A percentile compares a stretch with the other conserved stretches of the same genome.
Evolutionary conservation across 2,797 vertebrate species (phyloP).

Genomic region (Martes flavigula): DNA sequence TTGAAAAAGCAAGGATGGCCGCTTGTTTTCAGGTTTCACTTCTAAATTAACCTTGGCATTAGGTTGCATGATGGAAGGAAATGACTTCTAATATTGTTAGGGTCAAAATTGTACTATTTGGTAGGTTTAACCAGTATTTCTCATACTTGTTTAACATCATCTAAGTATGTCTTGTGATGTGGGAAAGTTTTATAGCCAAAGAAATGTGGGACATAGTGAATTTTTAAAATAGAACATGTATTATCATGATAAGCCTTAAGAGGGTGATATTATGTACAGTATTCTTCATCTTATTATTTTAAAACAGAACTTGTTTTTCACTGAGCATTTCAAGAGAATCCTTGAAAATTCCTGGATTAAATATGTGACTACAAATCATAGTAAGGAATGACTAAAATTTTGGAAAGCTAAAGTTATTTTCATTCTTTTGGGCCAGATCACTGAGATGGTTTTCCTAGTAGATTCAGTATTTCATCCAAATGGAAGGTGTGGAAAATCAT

Average conservation of each 20-base stretch:
- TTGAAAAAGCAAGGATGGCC: background rate
- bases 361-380: background rate
- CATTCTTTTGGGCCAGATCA: background rate
- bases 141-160: background rate
- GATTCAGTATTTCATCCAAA: background rate
- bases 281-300: background rate
- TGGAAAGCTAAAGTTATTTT: background rate
- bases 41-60: background rate
- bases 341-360: constrained; percentile 26
- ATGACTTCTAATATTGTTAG: background rate
- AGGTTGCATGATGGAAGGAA: background rate
- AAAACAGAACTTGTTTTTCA: background rate
- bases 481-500: background rate
- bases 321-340: background rate
- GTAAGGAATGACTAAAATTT: background rate
- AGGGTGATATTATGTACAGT: background rate
- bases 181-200: background rate
- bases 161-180: background rate
- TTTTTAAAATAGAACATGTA: background rate
- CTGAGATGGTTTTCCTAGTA: background rate
- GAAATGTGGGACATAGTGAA: background rate
- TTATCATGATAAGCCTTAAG: background rate
- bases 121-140: background rate
- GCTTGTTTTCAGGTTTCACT: background rate
- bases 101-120: background rate